Evolutionary conservation across 2,797 vertebrate species (phyloP), one percentile per base, ranked within the genome.

Genomic region (Micropoecilia bifurca): DNA sequence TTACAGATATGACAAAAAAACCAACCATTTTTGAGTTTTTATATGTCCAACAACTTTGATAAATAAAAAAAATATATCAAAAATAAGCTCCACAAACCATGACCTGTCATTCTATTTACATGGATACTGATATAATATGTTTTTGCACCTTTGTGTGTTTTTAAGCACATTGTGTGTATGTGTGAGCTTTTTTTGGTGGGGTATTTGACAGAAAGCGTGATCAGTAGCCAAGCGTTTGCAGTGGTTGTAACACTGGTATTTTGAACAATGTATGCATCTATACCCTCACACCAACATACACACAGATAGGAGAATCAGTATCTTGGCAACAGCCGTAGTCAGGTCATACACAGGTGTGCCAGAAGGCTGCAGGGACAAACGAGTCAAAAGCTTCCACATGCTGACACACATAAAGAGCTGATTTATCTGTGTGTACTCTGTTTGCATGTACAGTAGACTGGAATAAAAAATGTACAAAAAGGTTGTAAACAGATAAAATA

Each of bases 271-370:
- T 72, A 80, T 41, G 71, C 71, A 81, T 75, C 18, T 41, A 80
- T 4, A 53, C 59, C 28, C 20, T 57, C 73, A 76, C 45, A 81
- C 71, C 55, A 59, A 84, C 45, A 79, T 78, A 53, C 50, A 73
- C 55, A 74, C 72, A 74, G 39, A 68, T 13, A 2, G 14, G 63
- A 66, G n/a, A 75, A 61, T 66, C 78, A 77, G 89, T 91, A 88
- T 90, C 87, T 91, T 92, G 90, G 90, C 89, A 92, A 88, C 91
- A 82, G 69, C 71, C 74, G 36, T 74, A 88, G 80, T 86, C 80
- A 84, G 88, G 92, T 90, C 90, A 89, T 74, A 89, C 84, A 82
- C 71, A 90, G 83, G 84, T 86, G 87, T 91, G 89, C 89, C 88
- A 94, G 91, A 92, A 88, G 66, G 84, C 86, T 86, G 86, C 80